A percentile compares a stretch with the other conserved stretches of the same genome.
phyloP scores from a whole-genome alignment of 2,113 vertebrate genomes.

The Poecilia latipinna region DNA sequence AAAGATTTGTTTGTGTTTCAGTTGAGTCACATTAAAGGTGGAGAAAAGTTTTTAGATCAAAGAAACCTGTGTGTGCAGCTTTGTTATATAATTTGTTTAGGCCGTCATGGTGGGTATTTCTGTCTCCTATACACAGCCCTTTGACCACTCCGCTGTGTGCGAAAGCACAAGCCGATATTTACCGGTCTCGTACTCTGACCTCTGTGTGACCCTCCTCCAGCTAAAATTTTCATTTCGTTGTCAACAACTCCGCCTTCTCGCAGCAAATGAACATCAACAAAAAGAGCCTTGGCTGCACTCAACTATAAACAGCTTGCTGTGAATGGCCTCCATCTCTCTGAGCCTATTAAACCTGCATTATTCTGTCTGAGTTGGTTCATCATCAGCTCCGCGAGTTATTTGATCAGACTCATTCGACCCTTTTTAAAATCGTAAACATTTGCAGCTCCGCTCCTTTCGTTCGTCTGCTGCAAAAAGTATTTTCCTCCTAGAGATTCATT shows the following conservation, averaged over 20 bases:
- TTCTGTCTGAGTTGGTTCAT: conserved; percentile 13
- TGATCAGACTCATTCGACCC: conserved; percentile 5
- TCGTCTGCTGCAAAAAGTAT: not conserved
- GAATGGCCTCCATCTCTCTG: conserved; percentile 44
- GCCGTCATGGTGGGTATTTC: not conserved
- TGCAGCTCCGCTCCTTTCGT: conserved; percentile 5
- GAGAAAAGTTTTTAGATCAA: not conserved
- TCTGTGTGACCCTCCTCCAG: conserved; percentile 14
- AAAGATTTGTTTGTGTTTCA: no score
- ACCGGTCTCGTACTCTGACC: conserved; percentile 19
- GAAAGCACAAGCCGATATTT: conserved; percentile 32
- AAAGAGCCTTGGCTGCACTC: conserved; percentile 36
- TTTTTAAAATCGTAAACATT: conserved; percentile 20
- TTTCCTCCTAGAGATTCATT: not conserved
- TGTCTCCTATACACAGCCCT: conserved; percentile 22
- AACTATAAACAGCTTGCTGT: conserved; percentile 46
- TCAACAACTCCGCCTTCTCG: conserved; percentile 52
- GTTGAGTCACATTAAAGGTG: not conserved
- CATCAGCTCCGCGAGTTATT: conserved; percentile 4
- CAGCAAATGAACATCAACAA: conserved; percentile 59
- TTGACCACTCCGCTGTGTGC: conserved; percentile 5
- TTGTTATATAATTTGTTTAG: not conserved
- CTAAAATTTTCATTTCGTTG: conserved; percentile 45
- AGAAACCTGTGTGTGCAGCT: not conserved
- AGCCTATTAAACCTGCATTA: conserved; percentile 31